Evolutionary conservation across 2,113 vertebrate genomes (phyloP), one percentile per base, ranked within the genome.

Genomic region (Dunckerocampus dactyliophorus): DNA sequence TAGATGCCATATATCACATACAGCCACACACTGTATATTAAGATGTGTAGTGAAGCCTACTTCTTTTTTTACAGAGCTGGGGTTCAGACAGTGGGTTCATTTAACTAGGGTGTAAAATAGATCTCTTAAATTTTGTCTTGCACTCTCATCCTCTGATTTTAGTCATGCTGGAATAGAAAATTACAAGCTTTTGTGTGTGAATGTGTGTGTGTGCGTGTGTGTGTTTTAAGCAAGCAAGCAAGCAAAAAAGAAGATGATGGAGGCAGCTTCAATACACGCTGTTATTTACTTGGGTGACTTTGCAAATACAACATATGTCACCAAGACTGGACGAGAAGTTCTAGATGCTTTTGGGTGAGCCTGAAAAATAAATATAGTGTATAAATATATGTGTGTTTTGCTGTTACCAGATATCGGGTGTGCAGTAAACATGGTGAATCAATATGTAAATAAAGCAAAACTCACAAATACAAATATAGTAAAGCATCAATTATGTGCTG

Each of bases 191-290:
- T 28, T 28, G 24, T 74, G 60, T 31, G 20, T 59, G 16, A 21
- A 52, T 46, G 28, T 28, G 50, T 28, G 50, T 6, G 24, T 66
- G 72, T 79, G 72, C 72, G 76, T 59, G 75, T 76, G 16, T n/a
- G 45, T 20, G 39, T 74, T 57, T 59, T 28, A 28, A 5, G 24
- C 24, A 28, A 28, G 24, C 24, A 28, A 28, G 24, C 2, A 28
- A 5, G 24, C 2, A 28, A 5, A 5, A 28, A 28, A 28, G 24
- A 28, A 28, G 24, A 28, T 28, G 5, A 28, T 5, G 24, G 24
- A 28, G 5, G 24, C 24, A 28, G 24, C 5, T 28, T 28, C 24
- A 28, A n/a, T n/a, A n/a, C n/a, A n/a, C n/a, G n/a, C n/a, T n/a
- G n/a, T n/a, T n/a, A n/a, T n/a, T n/a, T n/a, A n/a, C n/a, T n/a